Evolutionary conservation across 1,140 invertebrate genomes (phyloP), one percentile per base, ranked within the genome.

Genomic region (Pseudomyrmex flavicornis): DNA sequence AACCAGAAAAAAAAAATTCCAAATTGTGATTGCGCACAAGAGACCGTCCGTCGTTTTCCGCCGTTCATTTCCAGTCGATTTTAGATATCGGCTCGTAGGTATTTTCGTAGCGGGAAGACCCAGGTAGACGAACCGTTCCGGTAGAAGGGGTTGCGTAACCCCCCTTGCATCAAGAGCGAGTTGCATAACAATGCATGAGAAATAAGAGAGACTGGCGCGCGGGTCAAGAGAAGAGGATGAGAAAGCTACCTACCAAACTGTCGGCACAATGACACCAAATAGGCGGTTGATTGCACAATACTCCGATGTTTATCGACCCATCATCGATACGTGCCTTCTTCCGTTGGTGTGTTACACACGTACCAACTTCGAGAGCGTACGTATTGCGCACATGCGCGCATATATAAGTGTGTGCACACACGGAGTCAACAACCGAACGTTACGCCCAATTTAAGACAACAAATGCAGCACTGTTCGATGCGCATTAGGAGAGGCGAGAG

Each of bases 281-380:
- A 93, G 91, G 91, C 92, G 92, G 92, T 93, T 93, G 92, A 93
- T 93, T 93, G 92, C 92, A 93, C 92, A 93, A 93, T 93, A 93
- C 91, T 90, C 86, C 82, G 92, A 93, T 93, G 92, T 93, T 93
- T 93, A 93, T 93, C 92, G 92, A 93, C 89, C 92, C 92, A 93
- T 93, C 92, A 93, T 93, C 92, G 91, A 91, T 90, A 91, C 90
- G 84, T 91, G 87, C 89, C 89, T 91, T 75, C 90, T 82, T 65
- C 74, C 17, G 20, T 10, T 10, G 65, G 35, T 35, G 35, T 35
- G 35, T 35, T 35, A 35, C 35, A 35, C 35, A 7, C 35, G 35
- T 5, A 35, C 7, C 35, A 35, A 35, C 35, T 61, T 48, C 61
- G 17, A 52, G 59, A n/a, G 63, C 17, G n/a, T 26, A 56, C 54